Conservation (phyloP, 2,888 invertebrate genomes). For the Strigamia crassipes region DNA sequence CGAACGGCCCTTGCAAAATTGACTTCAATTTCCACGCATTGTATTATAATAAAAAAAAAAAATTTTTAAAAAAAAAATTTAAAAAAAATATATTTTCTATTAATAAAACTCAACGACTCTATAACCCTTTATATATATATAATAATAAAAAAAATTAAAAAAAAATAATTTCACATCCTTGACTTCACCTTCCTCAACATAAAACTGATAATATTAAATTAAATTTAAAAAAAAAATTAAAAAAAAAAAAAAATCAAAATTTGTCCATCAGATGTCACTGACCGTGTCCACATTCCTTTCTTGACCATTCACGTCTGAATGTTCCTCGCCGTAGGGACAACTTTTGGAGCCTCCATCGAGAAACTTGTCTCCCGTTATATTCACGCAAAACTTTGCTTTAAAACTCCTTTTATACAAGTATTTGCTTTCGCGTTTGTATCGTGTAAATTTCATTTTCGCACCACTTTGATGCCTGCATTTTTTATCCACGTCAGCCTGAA, state of each 20-base stretch:
- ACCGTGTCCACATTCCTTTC: slow-evolving; percentile 38
- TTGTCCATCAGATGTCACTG: slow-evolving; percentile 35
- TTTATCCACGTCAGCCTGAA: too few species aligned
- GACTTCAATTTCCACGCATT: slow-evolving; percentile 27
- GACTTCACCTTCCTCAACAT: neutral
- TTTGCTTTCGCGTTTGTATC: neutral
- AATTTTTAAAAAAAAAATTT: too few species aligned
- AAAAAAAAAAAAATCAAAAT: neutral
- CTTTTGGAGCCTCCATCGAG: neutral
- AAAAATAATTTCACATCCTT: slow-evolving; percentile 12
- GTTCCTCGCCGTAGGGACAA: slow-evolving; percentile 10
- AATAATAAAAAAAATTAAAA: neutral
- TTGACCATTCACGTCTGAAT: slow-evolving; percentile 32
- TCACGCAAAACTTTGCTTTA: slow-evolving; percentile 23
- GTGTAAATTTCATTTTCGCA: slow-evolving; percentile 17
- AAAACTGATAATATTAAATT: too few species aligned
- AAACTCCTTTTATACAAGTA: neutral
- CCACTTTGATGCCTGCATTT: neutral
- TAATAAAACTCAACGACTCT: too few species aligned
- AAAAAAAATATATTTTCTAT: too few species aligned
- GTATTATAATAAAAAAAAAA: neutral
- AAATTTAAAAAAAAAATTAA: neutral
- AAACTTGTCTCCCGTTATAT: neutral
- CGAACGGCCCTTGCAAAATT: neutral
- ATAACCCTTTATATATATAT: neutral